Base-by-base conservation (phyloP, 2,113 vertebrate genomes). In the Nerophis ophidion region DNA sequence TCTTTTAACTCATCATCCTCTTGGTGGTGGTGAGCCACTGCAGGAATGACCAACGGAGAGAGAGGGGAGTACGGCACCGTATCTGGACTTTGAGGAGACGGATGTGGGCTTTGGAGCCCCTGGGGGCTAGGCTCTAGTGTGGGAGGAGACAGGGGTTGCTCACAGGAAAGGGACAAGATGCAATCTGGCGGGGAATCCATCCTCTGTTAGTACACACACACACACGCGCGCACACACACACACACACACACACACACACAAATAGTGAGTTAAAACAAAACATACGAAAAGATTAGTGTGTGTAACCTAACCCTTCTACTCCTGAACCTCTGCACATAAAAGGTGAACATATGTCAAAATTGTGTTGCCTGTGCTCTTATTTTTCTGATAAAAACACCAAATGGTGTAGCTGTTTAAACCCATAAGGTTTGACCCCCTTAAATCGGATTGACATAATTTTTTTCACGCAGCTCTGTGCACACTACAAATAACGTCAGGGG, bases 161-260 rank as follows among this genome's bases (percentile, higher is more conserved):
- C 89, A 90, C 83, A 85, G 51, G 87, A 86, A 60, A 91, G 84
- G 63, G 86, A 86, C 80, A 90, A 74, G 75, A 90, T 80, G 85
- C 86, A 90, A 67, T 91, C 90, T 33, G 88, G 86, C 7, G 89
- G 87, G 57, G 90, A 91, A 89, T 91, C 90, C 90, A 91, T 91
- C 69, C 74, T 91, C 89, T 91, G 65, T 62, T 38, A 13, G 34
- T 4, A 52, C 9, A 65, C 40, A 44, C 10, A 66, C 72, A 60
- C 48, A 60, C 7, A 80, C 34, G 38, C 15, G 63, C 17, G 60
- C 16, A 61, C 48, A 38, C 7, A 36, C 19, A 70, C 14, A 34
- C 9, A 12, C 44, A 63, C 54, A 75, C 3, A 64, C 17, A 38
- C 7, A 36, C 19, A 70, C 14, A 34, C 9, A 12, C 44, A 63